A percentile compares a stretch with the other conserved stretches of the same genome.
These are phyloP conservation scores for Austrofundulus limnaeus DNA, from an alignment of 2,113 vertebrate species.

Conservation along the genomic window DNA sequence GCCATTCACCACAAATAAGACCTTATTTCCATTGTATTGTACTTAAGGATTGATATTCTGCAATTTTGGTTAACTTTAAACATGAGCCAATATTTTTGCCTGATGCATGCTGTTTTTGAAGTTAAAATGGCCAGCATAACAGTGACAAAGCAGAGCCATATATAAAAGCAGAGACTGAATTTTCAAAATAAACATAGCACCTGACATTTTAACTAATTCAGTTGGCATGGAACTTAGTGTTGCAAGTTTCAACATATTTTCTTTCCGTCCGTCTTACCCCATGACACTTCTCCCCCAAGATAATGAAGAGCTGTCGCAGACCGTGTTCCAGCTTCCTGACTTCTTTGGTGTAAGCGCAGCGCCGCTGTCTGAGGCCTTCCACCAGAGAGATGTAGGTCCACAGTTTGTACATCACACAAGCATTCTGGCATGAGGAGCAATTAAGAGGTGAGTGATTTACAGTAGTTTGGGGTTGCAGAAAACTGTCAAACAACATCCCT, in stretches of 20 bases:
- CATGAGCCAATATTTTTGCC: neutral
- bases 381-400: conserved; percentile 58
- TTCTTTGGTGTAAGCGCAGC: conserved; percentile 59
- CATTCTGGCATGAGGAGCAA: conserved; percentile 66
- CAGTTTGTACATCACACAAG: conserved; percentile 69
- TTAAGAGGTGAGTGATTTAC: conserved; percentile 45
- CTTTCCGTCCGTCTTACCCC: conserved; percentile 54
- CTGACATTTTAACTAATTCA: neutral
- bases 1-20: neutral
- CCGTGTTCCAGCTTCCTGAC: conserved; percentile 39
- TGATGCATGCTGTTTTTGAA: neutral
- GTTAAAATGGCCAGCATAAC: no score
- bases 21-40: no score
- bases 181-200: neutral
- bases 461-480: conserved; percentile 7
- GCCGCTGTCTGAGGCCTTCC: conserved; percentile 47
- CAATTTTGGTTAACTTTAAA: neutral
- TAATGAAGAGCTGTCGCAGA: conserved; percentile 63
- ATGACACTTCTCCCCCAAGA: conserved; percentile 67
- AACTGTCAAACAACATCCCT: neutral
- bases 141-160: no score
- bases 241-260: neutral
- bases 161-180: no score
- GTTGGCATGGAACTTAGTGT: no score
- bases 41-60: neutral